Evolutionary conservation across 2,113 vertebrate species (phyloP), one percentile per base, ranked within the genome.

Genomic region (Psettodes erumei): DNA sequence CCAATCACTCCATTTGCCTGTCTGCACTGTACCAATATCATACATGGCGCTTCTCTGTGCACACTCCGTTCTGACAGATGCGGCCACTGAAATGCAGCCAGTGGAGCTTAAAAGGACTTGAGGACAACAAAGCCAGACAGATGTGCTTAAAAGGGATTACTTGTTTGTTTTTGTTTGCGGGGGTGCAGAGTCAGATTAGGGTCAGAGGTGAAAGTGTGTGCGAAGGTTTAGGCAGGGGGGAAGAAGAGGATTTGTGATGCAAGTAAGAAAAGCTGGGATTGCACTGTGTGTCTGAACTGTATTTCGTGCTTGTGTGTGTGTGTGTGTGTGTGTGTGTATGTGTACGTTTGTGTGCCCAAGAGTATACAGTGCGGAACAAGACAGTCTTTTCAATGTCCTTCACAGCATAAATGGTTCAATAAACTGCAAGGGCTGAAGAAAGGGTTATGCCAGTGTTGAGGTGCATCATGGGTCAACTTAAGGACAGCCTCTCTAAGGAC

Each of bases 61-160:
- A 30, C 28, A 19, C 74, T 40, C 33, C 15, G 38, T 78, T 80
- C 77, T 54, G 73, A 69, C 58, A 59, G 81, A 82, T 58, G 63
- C 23, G 55, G 45, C 30, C 48, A 45, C 53, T 75, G 47, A 77
- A 74, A 74, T 18, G 42, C 86, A 79, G 63, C 64, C 75, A 60
- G 63, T 50, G 0, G 53, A 65, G 74, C 71, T 80, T 68, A 77
- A 80, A 75, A 56, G 68, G 66, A 69, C 70, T 45, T 1, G 42
- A 62, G 40, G 53, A 70, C 51, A 77, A 79, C 64, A 77, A 51
- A 71, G 71, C 3, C n/a, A 16, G 62, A 70, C 72, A 82, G 86
- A 87, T 81, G 75, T 58, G 78, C 42, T 74, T 43, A 66, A 45
- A 71, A 40, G 8, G 63, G 77, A 86, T 85, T 82, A 67, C 4